Base-by-base conservation (phyloP, 2,888 invertebrate species). In the Parnassius orleans region DNA sequence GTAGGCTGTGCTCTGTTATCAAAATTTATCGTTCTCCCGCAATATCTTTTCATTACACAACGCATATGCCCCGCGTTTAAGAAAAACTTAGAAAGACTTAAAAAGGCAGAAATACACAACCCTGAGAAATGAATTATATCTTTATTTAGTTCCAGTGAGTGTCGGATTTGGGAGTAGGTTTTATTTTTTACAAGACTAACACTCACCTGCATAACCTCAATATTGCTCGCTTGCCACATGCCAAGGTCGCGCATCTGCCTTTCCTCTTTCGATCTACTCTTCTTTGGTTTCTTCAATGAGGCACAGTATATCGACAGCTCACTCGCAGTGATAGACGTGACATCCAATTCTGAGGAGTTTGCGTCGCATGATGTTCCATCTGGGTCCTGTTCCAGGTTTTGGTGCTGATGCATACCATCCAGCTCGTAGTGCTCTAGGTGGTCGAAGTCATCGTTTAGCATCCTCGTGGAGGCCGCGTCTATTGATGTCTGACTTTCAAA, bases 201-300 rank as follows among this genome's bases (percentile, higher is more conserved):
- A 64, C 72, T 64, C 50, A 87, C 90, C 83, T 86, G 79, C 83
- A 90, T 86, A 33, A 91, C 90, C 47, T 87, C 84, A 2, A 86
- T 71, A 56, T 90, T 84, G 60, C 82, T 87, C 0, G 90, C 87
- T 48, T 78, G 77, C 90, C 90, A 91, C 90, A 91, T 91, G 52
- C 80, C 83, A n/a, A 78, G 68, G 33, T 91, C 90, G 10, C 84
- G 76, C 59, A 86, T 15, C 50, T 79, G 80, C 59, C 75, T 72
- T 56, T 81, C 79, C 42, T 83, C 82, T 61, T 78, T 83, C 0
- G 66, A 72, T 57, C 68, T 78, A 46, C 68, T 79, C 58, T 81
- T 86, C 69, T 86, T 87, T 0, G 79, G 80, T 65, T 85, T 89
- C 73, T 86, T 88, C 57, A 84, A 42, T 0, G 81, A 80, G 0